Evolutionary conservation across 2,113 vertebrate genomes (phyloP).

Genomic region (Odocoileus virginianus): DNA sequence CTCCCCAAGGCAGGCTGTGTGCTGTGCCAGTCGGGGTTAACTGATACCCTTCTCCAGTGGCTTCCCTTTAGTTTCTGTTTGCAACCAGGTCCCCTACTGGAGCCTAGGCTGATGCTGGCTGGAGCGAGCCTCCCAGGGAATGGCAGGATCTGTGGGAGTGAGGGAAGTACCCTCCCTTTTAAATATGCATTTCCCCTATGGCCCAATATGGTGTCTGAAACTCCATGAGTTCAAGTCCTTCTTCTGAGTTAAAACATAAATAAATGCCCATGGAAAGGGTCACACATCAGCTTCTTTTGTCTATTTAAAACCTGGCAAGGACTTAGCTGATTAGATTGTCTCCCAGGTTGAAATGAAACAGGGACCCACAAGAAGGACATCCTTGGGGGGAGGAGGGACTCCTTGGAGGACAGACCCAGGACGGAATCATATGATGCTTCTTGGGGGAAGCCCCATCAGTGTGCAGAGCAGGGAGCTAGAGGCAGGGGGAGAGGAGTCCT

Average conservation of each 20-base stretch:
- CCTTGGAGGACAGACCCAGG: background rate
- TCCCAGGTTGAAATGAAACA: background rate
- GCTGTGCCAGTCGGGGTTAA: background rate
- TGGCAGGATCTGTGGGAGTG: background rate
- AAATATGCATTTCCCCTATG: background rate
- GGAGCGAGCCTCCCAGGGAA: rapidly evolving
- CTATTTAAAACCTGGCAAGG: background rate
- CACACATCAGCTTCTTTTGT: background rate
- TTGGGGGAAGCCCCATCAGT: too few species aligned
- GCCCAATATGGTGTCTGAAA: background rate
- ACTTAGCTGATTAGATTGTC: background rate
- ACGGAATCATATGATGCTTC: background rate
- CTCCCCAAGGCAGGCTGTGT: background rate
- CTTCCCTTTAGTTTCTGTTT: background rate
- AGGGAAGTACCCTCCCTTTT: background rate
- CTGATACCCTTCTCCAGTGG: background rate
- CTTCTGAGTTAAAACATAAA: background rate
- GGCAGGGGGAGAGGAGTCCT: background rate
- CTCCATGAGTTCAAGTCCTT: background rate
- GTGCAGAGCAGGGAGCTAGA: background rate
- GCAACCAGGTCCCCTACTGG: background rate
- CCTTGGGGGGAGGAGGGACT: rapidly evolving
- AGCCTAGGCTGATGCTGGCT: background rate
- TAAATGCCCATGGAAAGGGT: background rate
- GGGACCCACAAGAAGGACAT: background rate